Evolutionary conservation across 2,888 invertebrate species (phyloP).

Genomic region (Subacronicta megacephala): DNA sequence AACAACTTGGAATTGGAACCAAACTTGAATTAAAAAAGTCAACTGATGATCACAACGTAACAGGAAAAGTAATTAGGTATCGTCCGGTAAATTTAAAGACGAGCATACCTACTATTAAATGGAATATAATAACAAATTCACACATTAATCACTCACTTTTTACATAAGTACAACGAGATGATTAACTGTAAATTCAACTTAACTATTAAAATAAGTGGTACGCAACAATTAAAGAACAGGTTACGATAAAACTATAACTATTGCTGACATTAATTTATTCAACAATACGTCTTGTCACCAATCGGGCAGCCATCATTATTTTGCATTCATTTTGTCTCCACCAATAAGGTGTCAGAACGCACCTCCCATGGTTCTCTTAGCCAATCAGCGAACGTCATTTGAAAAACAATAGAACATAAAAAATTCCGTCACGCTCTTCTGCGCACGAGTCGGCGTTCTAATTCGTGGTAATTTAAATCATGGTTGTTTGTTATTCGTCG

Average conservation of each 20-base stretch:
- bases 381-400: conserved; percentile 79
- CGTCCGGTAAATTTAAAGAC: conserved; percentile 17
- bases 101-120: conserved; percentile 21
- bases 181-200: conserved; percentile 50
- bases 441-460: conserved; percentile 76
- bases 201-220: conserved; percentile 52
- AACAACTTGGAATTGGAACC: no score
- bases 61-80: conserved; percentile 33
- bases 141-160: conserved; percentile 48
- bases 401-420: conserved; percentile 89
- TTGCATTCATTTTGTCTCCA: conserved; percentile 78
- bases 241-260: conserved; percentile 60
- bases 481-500: conserved; percentile 54
- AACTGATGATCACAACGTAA: conserved; percentile 6
- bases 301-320: conserved; percentile 84
- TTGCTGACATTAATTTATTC: conserved; percentile 80
- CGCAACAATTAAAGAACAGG: conserved; percentile 65
- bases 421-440: conserved; percentile 83
- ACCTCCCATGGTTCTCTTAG: conserved; percentile 74
- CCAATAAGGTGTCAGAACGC: conserved; percentile 75
- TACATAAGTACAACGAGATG: conserved; percentile 25
- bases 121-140: conserved; percentile 28
- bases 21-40: neutral
- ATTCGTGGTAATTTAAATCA: conserved; percentile 70
- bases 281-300: conserved; percentile 81